These are phyloP conservation scores for Calypte anna DNA, from an alignment of 2,113 vertebrate species.

Conservation along the genomic window DNA sequence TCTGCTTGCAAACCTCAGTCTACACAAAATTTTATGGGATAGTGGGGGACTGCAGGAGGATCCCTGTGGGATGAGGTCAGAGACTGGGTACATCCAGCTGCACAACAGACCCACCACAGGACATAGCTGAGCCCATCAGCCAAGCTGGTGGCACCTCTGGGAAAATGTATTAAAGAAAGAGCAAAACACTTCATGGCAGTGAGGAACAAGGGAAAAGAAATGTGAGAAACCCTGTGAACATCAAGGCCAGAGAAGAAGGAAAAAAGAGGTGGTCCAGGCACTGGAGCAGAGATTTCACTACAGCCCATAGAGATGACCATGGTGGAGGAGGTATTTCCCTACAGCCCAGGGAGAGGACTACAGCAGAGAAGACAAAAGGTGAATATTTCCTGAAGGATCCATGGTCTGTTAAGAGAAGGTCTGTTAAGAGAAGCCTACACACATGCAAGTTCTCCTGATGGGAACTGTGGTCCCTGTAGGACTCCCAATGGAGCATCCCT, in stretches of 20 bases:
- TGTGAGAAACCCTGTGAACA: neutral
- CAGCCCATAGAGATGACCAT: too few relatives aligned
- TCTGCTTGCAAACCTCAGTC: neutral
- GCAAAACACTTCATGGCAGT: neutral
- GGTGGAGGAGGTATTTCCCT: neutral
- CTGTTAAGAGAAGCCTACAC: neutral
- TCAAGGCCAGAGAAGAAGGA: neutral
- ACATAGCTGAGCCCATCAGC: neutral
- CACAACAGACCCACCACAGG: neutral
- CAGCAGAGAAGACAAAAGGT: neutral
- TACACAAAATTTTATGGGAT: neutral
- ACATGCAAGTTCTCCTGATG: neutral
- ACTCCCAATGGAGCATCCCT: neutral
- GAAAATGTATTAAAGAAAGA: neutral
- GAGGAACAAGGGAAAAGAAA: neutral
- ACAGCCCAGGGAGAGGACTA: neutral
- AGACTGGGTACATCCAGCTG: neutral
- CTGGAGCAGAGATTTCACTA: neutral
- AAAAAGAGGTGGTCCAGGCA: neutral
- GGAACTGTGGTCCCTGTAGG: neutral
- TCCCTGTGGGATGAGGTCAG: neutral
- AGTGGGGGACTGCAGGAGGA: fast-evolving
- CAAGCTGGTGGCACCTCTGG: neutral
- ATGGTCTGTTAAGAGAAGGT: neutral
- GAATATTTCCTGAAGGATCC: neutral